These are phyloP conservation scores for Chaetophractus vellerosus DNA, from an alignment of 2,797 vertebrate species.

Conservation along the genomic window DNA sequence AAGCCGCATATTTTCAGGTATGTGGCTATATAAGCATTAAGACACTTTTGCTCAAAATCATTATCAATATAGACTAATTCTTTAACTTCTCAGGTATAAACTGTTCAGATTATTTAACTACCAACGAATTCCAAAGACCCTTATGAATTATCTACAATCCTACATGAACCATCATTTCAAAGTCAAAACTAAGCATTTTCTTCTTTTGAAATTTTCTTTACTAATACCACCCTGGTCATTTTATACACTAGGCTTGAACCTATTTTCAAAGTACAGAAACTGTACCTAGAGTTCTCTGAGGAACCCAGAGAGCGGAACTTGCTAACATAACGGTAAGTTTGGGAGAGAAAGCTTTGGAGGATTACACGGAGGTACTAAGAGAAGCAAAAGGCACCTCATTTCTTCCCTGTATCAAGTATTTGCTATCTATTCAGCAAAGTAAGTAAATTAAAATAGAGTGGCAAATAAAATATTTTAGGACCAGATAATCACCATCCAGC, in stretches of 20 bases:
- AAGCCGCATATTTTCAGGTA: neutral
- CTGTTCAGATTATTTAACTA: conserved; percentile 35
- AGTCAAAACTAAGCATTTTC: conserved; percentile 27
- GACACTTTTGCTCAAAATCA: neutral
- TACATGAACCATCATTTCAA: neutral
- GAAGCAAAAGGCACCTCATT: neutral
- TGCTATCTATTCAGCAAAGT: neutral
- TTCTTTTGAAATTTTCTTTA: conserved; percentile 40
- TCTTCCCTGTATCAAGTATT: neutral
- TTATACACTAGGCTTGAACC: neutral
- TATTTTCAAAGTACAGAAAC: neutral
- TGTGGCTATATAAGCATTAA: neutral
- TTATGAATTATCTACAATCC: neutral
- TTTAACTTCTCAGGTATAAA: neutral
- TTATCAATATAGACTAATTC: neutral
- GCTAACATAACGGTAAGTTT: neutral
- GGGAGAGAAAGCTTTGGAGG: neutral
- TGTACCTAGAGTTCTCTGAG: neutral
- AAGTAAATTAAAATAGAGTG: neutral
- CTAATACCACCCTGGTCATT: neutral
- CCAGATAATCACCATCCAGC: neutral
- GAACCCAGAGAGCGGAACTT: neutral
- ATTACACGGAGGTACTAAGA: neutral
- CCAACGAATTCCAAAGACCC: conserved; percentile 36
- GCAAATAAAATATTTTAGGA: neutral